These are phyloP conservation scores for Plectus sambesii DNA, from an alignment of 1,140 invertebrate genomes.

Conservation along the genomic window DNA sequence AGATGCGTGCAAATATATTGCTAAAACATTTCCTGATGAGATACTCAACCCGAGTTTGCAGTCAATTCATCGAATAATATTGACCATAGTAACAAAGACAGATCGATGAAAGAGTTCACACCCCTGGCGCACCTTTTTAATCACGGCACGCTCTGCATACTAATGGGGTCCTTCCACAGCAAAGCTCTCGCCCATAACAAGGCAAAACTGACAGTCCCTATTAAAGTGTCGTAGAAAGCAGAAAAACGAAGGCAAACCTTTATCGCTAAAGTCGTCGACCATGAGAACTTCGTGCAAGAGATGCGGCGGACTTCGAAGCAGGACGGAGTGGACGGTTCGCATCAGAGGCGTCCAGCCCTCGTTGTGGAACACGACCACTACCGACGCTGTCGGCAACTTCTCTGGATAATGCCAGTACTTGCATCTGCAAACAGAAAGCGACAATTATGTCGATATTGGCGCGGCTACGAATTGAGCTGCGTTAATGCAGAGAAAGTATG, in stretches of 20 bases:
- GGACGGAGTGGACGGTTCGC: slow-evolving; percentile 87
- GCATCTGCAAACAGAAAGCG: slow-evolving; percentile 57
- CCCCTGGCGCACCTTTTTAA: no score
- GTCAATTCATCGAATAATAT: no score
- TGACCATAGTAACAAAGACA: no score
- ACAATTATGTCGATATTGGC: slow-evolving; percentile 1
- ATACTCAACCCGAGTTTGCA: no score
- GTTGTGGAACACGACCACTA: slow-evolving; percentile 97
- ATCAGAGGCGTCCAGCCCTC: slow-evolving; percentile 88
- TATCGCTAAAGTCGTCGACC: slow-evolving; percentile 94
- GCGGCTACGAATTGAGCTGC: background rate
- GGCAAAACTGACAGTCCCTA: background rate
- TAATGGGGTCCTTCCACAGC: slow-evolving; percentile 4
- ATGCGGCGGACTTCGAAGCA: slow-evolving; percentile 76
- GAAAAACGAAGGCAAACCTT: slow-evolving; percentile 53
- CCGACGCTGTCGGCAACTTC: slow-evolving; percentile 73
- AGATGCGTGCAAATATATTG: no score
- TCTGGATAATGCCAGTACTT: slow-evolving; percentile 90
- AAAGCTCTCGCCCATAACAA: background rate
- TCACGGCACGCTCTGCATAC: no score
- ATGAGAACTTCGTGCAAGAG: slow-evolving; percentile 87
- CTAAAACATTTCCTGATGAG: no score
- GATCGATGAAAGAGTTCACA: no score
- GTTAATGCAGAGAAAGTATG: background rate
- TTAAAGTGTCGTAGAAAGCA: slow-evolving; percentile 5